Evolutionary conservation across 2,797 vertebrate genomes (phyloP).

Genomic region (Squalus acanthias): DNA sequence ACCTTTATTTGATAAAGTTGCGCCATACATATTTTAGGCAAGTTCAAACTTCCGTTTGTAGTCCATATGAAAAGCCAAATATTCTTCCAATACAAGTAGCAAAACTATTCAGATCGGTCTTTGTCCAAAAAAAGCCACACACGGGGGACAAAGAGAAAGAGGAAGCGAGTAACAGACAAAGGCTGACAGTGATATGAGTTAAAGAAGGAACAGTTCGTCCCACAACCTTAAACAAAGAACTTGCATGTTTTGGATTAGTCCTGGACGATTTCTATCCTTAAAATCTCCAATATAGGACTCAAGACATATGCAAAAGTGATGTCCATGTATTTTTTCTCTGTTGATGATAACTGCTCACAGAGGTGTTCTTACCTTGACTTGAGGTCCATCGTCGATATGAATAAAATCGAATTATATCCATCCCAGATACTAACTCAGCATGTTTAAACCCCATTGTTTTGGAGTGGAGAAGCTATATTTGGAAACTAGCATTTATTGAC

Average conservation of each 20-base stretch:
- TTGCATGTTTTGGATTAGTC: background rate
- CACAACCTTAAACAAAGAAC: conserved; percentile 29
- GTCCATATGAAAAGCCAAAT: background rate
- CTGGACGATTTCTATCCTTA: background rate
- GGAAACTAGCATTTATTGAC: background rate
- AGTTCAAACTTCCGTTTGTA: background rate
- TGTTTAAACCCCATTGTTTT: background rate
- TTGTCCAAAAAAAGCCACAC: conserved; percentile 8
- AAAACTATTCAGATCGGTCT: background rate
- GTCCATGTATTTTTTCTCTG: background rate
- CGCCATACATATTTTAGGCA: background rate
- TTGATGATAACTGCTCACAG: background rate
- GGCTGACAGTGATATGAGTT: background rate
- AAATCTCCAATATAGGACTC: background rate
- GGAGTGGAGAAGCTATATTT: background rate
- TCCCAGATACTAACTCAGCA: background rate
- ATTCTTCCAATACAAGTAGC: background rate
- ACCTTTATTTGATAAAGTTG: background rate
- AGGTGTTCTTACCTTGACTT: background rate
- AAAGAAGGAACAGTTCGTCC: background rate
- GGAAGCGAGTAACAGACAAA: background rate
- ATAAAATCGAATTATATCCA: background rate
- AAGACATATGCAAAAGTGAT: background rate
- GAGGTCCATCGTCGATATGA: background rate
- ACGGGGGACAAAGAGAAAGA: conserved; percentile 6